Base-by-base conservation (phyloP, 2,113 vertebrate genomes). In the Ciconia maguari region DNA sequence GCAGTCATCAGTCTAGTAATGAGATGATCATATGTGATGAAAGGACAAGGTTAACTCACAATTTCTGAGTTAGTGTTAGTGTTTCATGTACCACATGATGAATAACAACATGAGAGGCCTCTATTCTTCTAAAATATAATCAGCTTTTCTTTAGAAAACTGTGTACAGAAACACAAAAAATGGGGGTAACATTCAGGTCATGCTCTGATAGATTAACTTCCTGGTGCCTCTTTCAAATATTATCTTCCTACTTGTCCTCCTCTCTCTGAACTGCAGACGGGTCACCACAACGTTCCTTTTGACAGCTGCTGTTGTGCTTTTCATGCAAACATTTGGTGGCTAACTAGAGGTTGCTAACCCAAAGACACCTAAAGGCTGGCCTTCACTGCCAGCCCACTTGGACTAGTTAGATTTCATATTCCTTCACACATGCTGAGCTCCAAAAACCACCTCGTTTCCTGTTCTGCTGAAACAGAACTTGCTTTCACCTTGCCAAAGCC, bases 51-150 rank as follows among this genome's bases (percentile, higher is more conserved):
- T 83, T 93, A 94, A 84, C 54, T 85, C 87, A 36, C 75, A 74
- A 83, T 86, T 93, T 89, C 6, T 1, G 90, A 92, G 82, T 58
- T 69, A 80, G 38, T 41, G 70, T 85, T 75, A 87, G 83, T 49
- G 75, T 91, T 96, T 95, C 84, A 87, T 36, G 87, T 83, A 85
- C 87, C 95, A 91, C 81, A 72, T 61, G 82, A 90, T 94, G 91
- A 96, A 49, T 77, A 96, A 95, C 87, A 90, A 93, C 82, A 85
- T 29, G 54, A 96, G 93, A 95, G 82, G 82, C 57, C 62, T n/a
- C 62, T 72, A 95, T 95, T 97, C 91, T 97, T 94, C 93, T 57
- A 55, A 95, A 94, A 94, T n/a, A 90, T 49, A 96, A 93, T 90
- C 91, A 84, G 30, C 72, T 89, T 96, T 96, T 95, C 91, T 97